Percentiles rank a stretch among this genome's conserved stretches.
Evolutionary conservation across 2,113 vertebrate genomes (phyloP).

Genomic region (Mastomys natalensis): DNA sequence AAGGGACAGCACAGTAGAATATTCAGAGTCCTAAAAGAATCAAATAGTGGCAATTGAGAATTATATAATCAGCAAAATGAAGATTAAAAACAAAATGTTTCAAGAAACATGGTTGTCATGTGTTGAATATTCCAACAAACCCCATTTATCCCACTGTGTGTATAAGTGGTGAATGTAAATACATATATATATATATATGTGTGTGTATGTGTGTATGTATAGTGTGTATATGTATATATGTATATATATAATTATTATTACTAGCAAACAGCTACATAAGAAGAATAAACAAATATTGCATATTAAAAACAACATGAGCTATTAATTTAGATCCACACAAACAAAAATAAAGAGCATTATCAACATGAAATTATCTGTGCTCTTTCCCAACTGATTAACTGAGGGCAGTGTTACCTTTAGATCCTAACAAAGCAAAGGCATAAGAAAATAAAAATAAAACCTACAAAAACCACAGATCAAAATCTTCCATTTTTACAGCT

Average conservation of each 20-base stretch:
- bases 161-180: no score
- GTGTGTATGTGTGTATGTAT: neutral
- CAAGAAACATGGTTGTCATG: no score
- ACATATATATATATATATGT: no score
- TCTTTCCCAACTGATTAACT: neutral
- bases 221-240: no score
- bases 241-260: no score
- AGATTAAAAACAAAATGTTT: no score
- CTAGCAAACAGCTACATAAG: neutral
- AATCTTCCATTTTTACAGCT: neutral
- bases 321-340: neutral
- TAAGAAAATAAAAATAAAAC: neutral
- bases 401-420: neutral
- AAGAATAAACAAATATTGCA: neutral
- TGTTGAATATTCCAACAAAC: no score
- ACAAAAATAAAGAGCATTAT: neutral
- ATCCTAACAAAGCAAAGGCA: neutral
- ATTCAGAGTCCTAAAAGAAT: no score
- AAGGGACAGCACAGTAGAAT: no score
- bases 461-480: neutral
- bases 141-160: no score
- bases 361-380: neutral
- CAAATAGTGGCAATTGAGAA: no score
- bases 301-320: neutral
- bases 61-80: no score